These are phyloP conservation scores for Elanus axillaris DNA, from an alignment of 2,113 vertebrate species.

Conservation along the genomic window DNA sequence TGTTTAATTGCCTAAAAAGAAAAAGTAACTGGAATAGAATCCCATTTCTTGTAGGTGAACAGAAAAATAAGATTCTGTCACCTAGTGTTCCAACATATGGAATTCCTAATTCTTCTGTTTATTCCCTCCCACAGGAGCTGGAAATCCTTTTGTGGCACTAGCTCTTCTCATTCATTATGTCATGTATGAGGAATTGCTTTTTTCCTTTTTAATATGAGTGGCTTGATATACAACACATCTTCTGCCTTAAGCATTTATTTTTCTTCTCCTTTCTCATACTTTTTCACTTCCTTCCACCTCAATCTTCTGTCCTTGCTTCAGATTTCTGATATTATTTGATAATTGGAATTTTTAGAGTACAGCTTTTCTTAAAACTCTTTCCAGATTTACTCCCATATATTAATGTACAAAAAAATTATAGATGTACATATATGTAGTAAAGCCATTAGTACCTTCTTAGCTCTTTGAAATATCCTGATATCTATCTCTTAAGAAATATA, in stretches of 20 bases:
- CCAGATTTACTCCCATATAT: not conserved
- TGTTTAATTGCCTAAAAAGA: constrained; percentile 13
- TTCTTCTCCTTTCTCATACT: not conserved
- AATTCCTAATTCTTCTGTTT: not conserved
- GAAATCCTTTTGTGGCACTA: not conserved
- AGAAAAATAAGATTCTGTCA: not conserved
- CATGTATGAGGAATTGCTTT: not conserved
- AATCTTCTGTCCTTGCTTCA: not conserved
- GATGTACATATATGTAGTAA: rapidly evolving
- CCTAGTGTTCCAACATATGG: not conserved
- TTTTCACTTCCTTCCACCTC: not conserved
- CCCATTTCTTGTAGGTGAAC: not conserved
- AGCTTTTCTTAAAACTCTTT: not conserved
- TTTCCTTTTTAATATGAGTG: not conserved
- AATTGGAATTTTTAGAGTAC: not conserved
- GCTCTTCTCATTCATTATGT: not conserved
- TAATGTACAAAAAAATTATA: not conserved
- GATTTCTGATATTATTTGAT: not conserved
- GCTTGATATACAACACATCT: not conserved
- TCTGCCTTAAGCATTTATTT: not conserved
- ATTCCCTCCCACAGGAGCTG: not conserved
- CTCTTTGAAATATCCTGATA: not conserved
- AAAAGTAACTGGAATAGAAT: not conserved
- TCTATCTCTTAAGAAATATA: not conserved
- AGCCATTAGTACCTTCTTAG: not conserved